Conservation (phyloP, 2,888 invertebrate species). For the Apamea anceps region DNA sequence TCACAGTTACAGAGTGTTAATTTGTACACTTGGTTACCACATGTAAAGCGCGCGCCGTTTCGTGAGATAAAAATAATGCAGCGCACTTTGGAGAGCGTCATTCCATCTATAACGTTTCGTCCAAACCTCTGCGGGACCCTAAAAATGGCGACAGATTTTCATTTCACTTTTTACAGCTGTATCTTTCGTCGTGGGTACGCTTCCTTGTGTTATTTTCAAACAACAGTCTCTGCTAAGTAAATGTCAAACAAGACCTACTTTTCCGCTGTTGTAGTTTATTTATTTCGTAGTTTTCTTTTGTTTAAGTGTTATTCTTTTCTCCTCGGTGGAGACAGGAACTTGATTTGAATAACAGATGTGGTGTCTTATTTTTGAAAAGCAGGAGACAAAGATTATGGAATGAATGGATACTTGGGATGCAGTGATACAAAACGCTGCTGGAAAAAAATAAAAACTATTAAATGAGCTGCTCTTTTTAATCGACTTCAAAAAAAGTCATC, state of each 20-base stretch:
- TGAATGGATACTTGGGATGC: neutral
- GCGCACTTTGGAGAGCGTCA: neutral
- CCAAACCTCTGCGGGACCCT: neutral
- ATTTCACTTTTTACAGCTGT: constrained; percentile 43
- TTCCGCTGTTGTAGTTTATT: neutral
- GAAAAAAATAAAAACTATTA: too few relatives aligned
- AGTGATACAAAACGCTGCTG: neutral
- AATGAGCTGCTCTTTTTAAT: neutral
- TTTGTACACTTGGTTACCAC: too few relatives aligned
- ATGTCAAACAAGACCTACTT: constrained; percentile 42
- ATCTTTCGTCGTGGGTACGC: constrained; percentile 28
- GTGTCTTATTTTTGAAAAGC: neutral
- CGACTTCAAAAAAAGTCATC: too few relatives aligned
- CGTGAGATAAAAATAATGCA: too few relatives aligned
- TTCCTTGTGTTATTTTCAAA: constrained; percentile 44
- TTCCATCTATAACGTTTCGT: neutral
- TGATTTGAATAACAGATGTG: neutral
- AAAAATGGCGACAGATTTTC: constrained; percentile 41
- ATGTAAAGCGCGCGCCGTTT: too few relatives aligned
- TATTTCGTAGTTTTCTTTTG: constrained; percentile 18
- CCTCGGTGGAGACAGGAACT: neutral
- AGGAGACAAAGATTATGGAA: neutral
- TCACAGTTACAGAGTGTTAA: too few relatives aligned
- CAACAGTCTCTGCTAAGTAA: constrained; percentile 29
- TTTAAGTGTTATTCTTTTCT: constrained; percentile 13